Evolutionary conservation across 2,113 vertebrate genomes (phyloP), one percentile per base, ranked within the genome.

Genomic region (Silurus glanis): DNA sequence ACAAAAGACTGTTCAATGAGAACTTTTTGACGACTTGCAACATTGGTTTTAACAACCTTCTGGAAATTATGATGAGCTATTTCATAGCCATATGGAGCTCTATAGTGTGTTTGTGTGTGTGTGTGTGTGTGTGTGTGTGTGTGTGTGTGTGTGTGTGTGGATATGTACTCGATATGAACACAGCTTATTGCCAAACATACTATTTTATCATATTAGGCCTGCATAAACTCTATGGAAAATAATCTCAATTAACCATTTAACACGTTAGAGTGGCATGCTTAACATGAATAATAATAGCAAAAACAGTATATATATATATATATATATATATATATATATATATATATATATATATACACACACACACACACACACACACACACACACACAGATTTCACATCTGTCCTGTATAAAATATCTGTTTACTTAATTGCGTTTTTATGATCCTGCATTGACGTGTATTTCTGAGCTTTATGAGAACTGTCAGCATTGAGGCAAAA

Each of bases 391-490:
- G 55, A 61, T 10, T 71, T 9, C 58, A 74, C 83, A 85, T 85
- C 84, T 83, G 64, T 49, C 45, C 69, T 37, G n/a, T 67, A 87
- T 81, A 83, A 55, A 89, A 82, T 69, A n/a, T 47, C 58, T 80
- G 49, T 84, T 64, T 37, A 69, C 74, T 87, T 89, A 83, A 85
- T 87, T 89, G 61, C 62, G 9, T 85, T 87, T 37, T 76, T 51
- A 71, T 83, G 83, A 87, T 83, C 45, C 56, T 9, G 76, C 47
- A 69, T 75, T 84, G 88, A 79, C 82, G 59, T 72, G 83, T 85
- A 64, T 83, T 85, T 87, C 82, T 79, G 81, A 87, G 85, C 64
- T 89, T 89, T 83, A 85, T 87, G 86, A 74, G 72, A 89, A 83
- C 71, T 83, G 66, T 82, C 85, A 82, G 56, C 23, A 80, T 79